These are phyloP conservation scores for Samia ricini DNA, from an alignment of 1,140 invertebrate genomes.

Conservation along the genomic window DNA sequence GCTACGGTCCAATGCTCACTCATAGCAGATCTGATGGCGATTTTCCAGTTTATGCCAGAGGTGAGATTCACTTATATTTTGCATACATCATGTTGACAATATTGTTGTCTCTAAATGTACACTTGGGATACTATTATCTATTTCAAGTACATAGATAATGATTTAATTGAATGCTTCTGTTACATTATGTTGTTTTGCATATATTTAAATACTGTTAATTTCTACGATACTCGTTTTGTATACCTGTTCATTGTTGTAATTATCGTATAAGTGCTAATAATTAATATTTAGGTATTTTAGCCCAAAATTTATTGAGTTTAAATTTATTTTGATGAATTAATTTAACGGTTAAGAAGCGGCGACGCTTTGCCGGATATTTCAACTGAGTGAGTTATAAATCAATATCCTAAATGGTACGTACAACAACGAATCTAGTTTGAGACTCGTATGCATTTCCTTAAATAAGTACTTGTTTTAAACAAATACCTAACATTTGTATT, in stretches of 20 bases:
- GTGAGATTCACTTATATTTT: conserved; percentile 43
- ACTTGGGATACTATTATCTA: not conserved
- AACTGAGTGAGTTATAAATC: conserved; percentile 35
- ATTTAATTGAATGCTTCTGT: not conserved
- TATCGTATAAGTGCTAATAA: no score
- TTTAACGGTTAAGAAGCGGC: not conserved
- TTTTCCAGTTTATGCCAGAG: conserved; percentile 85
- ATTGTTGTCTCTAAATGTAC: no score
- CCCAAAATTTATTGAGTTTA: not conserved
- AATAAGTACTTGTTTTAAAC: not conserved
- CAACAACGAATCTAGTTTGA: conserved; percentile 9
- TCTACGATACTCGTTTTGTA: no score
- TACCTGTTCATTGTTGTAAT: no score
- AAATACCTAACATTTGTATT: no score
- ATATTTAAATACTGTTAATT: no score
- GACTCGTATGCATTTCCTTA: not conserved
- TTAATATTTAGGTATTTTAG: not conserved
- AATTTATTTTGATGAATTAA: no score
- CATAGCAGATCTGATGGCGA: conserved; percentile 89
- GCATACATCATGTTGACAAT: not conserved
- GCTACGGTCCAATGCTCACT: conserved; percentile 84
- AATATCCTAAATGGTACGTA: conserved; percentile 31
- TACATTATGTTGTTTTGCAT: no score
- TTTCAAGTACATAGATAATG: not conserved
- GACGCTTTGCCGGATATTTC: conserved; percentile 17